phyloP scores from a whole-genome alignment of 1,140 invertebrate species.

The Solen grandis region DNA sequence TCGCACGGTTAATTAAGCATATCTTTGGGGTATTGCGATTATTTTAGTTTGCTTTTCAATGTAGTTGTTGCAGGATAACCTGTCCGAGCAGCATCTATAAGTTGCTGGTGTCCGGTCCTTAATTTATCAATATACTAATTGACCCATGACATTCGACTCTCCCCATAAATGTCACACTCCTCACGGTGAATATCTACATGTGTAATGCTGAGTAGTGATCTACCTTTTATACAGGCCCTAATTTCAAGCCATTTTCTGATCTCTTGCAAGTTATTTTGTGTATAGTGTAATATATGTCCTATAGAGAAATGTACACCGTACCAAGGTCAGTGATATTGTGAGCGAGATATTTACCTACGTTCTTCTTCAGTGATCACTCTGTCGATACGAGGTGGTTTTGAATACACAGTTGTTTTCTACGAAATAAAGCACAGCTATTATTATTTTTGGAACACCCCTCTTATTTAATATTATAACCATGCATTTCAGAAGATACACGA shows the following conservation, averaged over 20 bases:
- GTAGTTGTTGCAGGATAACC: slow-evolving; percentile 1
- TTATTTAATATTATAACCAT: too few species aligned
- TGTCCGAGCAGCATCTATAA: slow-evolving; percentile 5
- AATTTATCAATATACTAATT: slow-evolving; percentile 5
- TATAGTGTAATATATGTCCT: slow-evolving; percentile 10
- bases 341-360: slow-evolving; percentile 11
- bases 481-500: too few species aligned
- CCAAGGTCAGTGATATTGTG: slow-evolving; percentile 10
- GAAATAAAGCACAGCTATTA: background rate
- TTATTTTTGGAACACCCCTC: slow-evolving; percentile 16
- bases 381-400: background rate
- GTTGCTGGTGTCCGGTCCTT: background rate
- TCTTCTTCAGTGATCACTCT: slow-evolving; percentile 2
- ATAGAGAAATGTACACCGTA: too few species aligned
- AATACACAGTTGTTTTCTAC: background rate
- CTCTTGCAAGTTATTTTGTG: slow-evolving; percentile 6
- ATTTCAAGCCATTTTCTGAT: slow-evolving; percentile 11
- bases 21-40: background rate
- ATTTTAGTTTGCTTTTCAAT: background rate
- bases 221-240: too few species aligned
- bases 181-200: too few species aligned
- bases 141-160: slow-evolving; percentile 14
- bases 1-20: background rate
- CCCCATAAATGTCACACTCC: background rate
- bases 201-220: too few species aligned